Evolutionary conservation across 2,888 invertebrate species (phyloP).

Genomic region (Agriopis marginaria): DNA sequence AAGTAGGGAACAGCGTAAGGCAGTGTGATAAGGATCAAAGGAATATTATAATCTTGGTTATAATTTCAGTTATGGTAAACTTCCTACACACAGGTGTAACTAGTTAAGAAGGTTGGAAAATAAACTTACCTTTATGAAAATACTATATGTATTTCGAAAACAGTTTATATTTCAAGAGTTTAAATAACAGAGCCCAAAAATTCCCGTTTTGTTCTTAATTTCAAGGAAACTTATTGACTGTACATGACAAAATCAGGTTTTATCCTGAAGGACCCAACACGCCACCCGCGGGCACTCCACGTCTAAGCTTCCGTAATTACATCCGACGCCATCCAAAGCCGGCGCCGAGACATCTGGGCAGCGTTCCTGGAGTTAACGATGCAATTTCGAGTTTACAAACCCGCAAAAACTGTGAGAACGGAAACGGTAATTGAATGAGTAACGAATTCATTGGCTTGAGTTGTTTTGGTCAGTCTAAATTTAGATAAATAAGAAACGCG

Average conservation of each 20-base stretch:
- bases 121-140: too few relatives aligned
- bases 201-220: too few relatives aligned
- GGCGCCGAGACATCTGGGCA: slow-evolving; percentile 65
- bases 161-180: not conserved
- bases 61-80: not conserved
- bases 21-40: slow-evolving; percentile 21
- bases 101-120: too few relatives aligned
- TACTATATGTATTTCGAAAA: not conserved
- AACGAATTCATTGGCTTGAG: slow-evolving; percentile 21
- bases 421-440: slow-evolving; percentile 30
- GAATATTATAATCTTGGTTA: not conserved
- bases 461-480: slow-evolving; percentile 13
- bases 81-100: not conserved
- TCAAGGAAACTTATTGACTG: too few relatives aligned
- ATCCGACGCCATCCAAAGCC: slow-evolving; percentile 64
- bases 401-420: slow-evolving; percentile 34
- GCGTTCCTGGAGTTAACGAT: slow-evolving; percentile 70
- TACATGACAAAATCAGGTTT: slow-evolving; percentile 30
- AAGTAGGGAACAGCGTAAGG: slow-evolving; percentile 18
- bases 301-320: slow-evolving; percentile 72
- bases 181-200: not conserved
- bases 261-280: slow-evolving; percentile 41
- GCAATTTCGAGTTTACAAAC: slow-evolving; percentile 28
- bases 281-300: slow-evolving; percentile 46
- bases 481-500: slow-evolving; percentile 9